phyloP scores from a whole-genome alignment of 1,140 invertebrate species.

The Anoplolepis gracilipes region DNA sequence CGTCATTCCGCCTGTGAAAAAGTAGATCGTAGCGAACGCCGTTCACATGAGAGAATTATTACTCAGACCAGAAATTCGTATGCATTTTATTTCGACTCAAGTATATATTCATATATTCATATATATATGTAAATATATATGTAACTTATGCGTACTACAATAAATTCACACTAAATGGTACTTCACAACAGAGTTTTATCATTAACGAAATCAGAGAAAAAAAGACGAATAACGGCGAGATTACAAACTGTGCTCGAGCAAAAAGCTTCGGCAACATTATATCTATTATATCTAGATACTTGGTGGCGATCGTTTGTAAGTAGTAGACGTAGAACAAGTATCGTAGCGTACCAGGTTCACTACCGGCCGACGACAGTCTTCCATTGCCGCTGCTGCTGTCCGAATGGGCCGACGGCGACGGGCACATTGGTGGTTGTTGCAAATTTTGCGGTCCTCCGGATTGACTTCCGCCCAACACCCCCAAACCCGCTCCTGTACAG shows the following conservation, averaged over 20 bases:
- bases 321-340: conserved; percentile 74
- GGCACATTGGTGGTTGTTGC: conserved; percentile 88
- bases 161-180: conserved; percentile 64
- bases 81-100: conserved; percentile 71
- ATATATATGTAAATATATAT: conserved; percentile 45
- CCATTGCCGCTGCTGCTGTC: conserved; percentile 93
- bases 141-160: conserved; percentile 67
- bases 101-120: conserved; percentile 56
- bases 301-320: conserved; percentile 70
- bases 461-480: conserved; percentile 86
- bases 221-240: conserved; percentile 51
- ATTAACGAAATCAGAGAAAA: conserved; percentile 60
- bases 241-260: conserved; percentile 57
- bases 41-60: conserved; percentile 70
- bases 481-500: conserved; percentile 86
- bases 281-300: conserved; percentile 64
- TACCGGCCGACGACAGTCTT: conserved; percentile 91
- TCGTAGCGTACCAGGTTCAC: conserved; percentile 88
- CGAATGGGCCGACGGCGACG: conserved; percentile 93
- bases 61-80: conserved; percentile 72
- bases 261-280: conserved; percentile 37
- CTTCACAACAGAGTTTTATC: conserved; percentile 56
- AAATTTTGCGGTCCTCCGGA: conserved; percentile 86
- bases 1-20: conserved; percentile 26
- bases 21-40: conserved; percentile 39